These are phyloP conservation scores for Pherbina coryleti DNA, from an alignment of 2,888 invertebrate species.

Conservation along the genomic window DNA sequence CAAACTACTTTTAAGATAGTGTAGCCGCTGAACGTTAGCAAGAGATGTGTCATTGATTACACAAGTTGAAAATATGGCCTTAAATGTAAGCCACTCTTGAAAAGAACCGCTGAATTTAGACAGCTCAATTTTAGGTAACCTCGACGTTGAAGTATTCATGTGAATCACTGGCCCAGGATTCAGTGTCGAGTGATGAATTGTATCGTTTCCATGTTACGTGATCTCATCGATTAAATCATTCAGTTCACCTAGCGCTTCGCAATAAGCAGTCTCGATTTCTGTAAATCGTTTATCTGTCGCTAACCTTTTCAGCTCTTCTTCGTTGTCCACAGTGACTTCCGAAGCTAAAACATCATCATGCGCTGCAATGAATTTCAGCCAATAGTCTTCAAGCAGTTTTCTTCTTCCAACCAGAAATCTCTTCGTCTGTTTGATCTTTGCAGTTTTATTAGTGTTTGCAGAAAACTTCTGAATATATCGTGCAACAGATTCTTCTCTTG, in stretches of 20 bases:
- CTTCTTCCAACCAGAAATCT: slow-evolving; percentile 26
- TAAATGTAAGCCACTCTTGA: slow-evolving; percentile 33
- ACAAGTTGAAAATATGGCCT: slow-evolving; percentile 32
- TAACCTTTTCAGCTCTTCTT: not conserved
- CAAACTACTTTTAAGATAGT: slow-evolving; percentile 34
- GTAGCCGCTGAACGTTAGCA: slow-evolving; percentile 17
- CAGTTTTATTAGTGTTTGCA: slow-evolving; percentile 17
- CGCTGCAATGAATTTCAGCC: slow-evolving; percentile 7
- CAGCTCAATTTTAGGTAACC: not conserved
- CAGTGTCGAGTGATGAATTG: too few relatives aligned
- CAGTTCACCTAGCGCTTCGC: slow-evolving; percentile 26
- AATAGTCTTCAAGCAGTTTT: slow-evolving; percentile 31
- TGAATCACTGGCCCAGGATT: too few relatives aligned
- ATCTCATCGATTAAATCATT: slow-evolving; percentile 22
- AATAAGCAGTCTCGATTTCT: slow-evolving; percentile 21
- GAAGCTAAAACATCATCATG: slow-evolving; percentile 16
- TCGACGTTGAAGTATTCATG: not conserved
- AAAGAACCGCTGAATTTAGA: slow-evolving; percentile 27
- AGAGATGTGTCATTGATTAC: slow-evolving; percentile 34
- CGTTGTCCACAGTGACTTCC: not conserved
- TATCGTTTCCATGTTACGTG: too few relatives aligned
- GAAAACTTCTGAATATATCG: slow-evolving; percentile 28
- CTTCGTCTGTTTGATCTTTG: slow-evolving; percentile 19
- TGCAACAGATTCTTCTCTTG: slow-evolving; percentile 16
- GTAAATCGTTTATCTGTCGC: slow-evolving; percentile 6